Conservation (phyloP, 2,113 vertebrate genomes). For the Misgurnus anguillicaudatus region DNA sequence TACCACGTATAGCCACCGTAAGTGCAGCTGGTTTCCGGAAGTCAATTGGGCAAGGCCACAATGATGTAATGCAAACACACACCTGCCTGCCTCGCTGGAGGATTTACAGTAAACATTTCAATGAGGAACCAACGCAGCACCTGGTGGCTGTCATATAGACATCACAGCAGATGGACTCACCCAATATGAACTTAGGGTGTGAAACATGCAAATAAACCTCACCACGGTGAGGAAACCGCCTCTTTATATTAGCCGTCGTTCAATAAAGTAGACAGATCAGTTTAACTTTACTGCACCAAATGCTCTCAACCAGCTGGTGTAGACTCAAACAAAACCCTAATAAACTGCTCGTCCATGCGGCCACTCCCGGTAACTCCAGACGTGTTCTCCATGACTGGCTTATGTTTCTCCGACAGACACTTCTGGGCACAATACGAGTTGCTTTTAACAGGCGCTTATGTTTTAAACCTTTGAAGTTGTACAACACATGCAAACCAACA, state of each 20-base stretch:
- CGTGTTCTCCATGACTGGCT: conserved; percentile 28
- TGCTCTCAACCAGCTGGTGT: neutral
- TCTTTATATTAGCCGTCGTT: neutral
- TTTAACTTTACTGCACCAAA: neutral
- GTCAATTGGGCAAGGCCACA: neutral
- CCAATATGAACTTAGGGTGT: neutral
- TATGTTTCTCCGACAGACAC: conserved; percentile 43
- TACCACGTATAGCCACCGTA: neutral
- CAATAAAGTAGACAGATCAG: neutral
- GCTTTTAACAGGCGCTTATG: conserved; percentile 12
- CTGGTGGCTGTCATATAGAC: conserved; percentile 12
- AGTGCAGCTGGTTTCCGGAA: conserved; percentile 19
- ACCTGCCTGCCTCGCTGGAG: neutral
- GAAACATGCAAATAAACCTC: neutral
- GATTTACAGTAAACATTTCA: conserved; percentile 38
- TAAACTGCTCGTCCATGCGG: neutral
- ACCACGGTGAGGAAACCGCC: no score
- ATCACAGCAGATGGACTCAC: neutral
- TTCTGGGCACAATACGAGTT: conserved; percentile 26
- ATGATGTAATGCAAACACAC: conserved; percentile 18
- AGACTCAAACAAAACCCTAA: neutral
- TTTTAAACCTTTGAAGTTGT: neutral
- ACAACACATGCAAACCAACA: neutral
- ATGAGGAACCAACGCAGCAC: neutral
- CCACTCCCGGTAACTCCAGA: conserved; percentile 46